Conservation (phyloP, 1,140 invertebrate genomes). For the Helicoverpa armigera region DNA sequence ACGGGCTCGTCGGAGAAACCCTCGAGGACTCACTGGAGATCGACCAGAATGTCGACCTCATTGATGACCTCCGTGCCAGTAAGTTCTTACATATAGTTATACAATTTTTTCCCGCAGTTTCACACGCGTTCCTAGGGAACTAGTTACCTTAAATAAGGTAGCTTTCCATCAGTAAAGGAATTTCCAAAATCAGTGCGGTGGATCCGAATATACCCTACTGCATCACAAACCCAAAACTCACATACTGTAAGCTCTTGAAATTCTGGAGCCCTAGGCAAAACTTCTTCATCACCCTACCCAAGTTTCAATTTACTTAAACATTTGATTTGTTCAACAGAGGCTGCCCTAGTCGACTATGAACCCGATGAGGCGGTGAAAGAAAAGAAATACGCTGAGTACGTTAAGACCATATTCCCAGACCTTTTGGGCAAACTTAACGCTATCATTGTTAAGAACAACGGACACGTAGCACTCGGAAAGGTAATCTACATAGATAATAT, state of each 20-base stretch:
- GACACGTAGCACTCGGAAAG: constrained; percentile 88
- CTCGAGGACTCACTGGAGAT: constrained; percentile 89
- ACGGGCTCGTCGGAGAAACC: constrained; percentile 88
- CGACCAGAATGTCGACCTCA: constrained; percentile 88
- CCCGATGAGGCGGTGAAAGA: constrained; percentile 47
- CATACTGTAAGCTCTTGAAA: too few relatives aligned
- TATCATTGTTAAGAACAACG: constrained; percentile 79
- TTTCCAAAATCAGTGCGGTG: too few relatives aligned
- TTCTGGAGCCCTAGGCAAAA: too few relatives aligned
- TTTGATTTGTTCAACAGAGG: constrained; percentile 50
- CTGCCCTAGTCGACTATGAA: constrained; percentile 51
- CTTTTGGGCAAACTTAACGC: constrained; percentile 57
- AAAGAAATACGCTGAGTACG: constrained; percentile 51
- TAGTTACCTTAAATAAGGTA: too few relatives aligned
- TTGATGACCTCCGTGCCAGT: constrained; percentile 83
- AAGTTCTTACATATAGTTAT: constrained; percentile 51
- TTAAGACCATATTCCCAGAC: constrained; percentile 55
- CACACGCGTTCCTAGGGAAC: too few relatives aligned
- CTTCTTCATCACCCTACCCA: too few relatives aligned
- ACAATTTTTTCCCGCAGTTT: too few relatives aligned
- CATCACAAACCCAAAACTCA: too few relatives aligned
- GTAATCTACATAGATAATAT: constrained; percentile 69
- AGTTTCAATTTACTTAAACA: neutral
- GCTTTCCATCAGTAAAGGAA: too few relatives aligned
- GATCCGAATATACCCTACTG: too few relatives aligned